Evolutionary conservation across 1,140 invertebrate species (phyloP), one percentile per base, ranked within the genome.

Genomic region (Magallana ariakensis): DNA sequence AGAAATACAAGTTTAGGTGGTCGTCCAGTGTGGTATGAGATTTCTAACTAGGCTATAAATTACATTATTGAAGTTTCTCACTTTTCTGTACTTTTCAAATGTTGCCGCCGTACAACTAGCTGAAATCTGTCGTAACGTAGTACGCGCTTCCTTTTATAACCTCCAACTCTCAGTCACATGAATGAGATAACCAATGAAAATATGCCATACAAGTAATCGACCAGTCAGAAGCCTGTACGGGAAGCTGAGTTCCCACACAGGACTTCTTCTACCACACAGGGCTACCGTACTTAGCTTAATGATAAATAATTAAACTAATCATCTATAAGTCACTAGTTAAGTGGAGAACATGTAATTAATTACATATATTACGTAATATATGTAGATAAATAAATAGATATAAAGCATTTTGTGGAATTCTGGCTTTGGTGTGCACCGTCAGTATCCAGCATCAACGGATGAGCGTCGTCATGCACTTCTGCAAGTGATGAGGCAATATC

Each of bases 31-130:
- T 46, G 5, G 33, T 66, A 66, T 5, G 62, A 66, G 62, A 66
- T 66, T 66, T 66, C 62, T 66, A 19, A 19, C n/a, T 66, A 66
- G 4, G n/a, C 5, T 66, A 19, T 19, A n/a, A n/a, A n/a, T n/a
- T n/a, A n/a, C 1, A 4, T 19, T 66, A 22, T 19, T 19, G 19
- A 16, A 7, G n/a, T 66, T 9, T 19, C 19, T 9, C 5, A n/a
- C 9, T n/a, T 66, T 66, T 19, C 9, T 66, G n/a, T 1, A 66
- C 9, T 16, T 10, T 66, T 66, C 15, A 19, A 66, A 16, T 66
- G n/a, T 66, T 66, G n/a, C 62, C 62, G 62, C 16, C n/a, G 22
- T 66, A 66, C 16, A 66, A 66, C 62, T 66, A 66, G n/a, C 62
- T 66, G 62, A 66, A 66, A 66, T 66, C n/a, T 5, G 62, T 66